Base-by-base conservation (phyloP, 2,797 vertebrate genomes). In the Morelia viridis region DNA sequence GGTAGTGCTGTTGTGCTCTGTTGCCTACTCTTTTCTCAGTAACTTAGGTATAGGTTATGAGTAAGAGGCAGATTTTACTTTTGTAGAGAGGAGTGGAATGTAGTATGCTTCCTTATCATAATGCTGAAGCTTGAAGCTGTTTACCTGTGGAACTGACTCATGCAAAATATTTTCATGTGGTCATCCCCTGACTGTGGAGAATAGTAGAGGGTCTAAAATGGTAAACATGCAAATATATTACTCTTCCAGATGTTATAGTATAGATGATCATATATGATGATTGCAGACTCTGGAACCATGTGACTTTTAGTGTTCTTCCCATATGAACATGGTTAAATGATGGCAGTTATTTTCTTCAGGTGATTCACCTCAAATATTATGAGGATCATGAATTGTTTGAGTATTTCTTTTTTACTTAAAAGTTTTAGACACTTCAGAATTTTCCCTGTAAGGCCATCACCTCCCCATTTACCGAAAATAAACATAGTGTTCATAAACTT, bases 41-140 rank as follows among this genome's bases (percentile, higher is more conserved):
- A 56, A 15, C 5, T 28, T 56, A 35, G n/a, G 1, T 35, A 85
- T 65, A 68, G 62, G 62, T 31, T 19, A 86, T 22, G n/a, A 68
- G 10, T 85, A 50, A 65, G 5, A 46, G 57, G 35, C 35, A 31
- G 15, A 22, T 62, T 62, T 90, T 31, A 41, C 65, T 57, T 57
- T 46, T 19, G 22, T 87, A 41, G 4, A 24, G 19, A 46, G 13
- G 68, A 41, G 19, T 35, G n/a, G 56, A 87, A 41, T 13, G n/a
- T 4, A 46, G 53, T 22, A 56, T 71, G 95, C 93, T 94, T 87
- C 94, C 71, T 84, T 92, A 85, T 92, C 92, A 84, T 17, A 31
- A 68, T 85, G 28, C 56, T 86, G 31, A 71, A 68, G n/a, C 31
- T 56, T 22, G 31, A 64, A 50, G 5, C 24, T n/a, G n/a, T 31